phyloP scores from a whole-genome alignment of 2,797 vertebrate genomes.

The Ctenosaura bakeri region DNA sequence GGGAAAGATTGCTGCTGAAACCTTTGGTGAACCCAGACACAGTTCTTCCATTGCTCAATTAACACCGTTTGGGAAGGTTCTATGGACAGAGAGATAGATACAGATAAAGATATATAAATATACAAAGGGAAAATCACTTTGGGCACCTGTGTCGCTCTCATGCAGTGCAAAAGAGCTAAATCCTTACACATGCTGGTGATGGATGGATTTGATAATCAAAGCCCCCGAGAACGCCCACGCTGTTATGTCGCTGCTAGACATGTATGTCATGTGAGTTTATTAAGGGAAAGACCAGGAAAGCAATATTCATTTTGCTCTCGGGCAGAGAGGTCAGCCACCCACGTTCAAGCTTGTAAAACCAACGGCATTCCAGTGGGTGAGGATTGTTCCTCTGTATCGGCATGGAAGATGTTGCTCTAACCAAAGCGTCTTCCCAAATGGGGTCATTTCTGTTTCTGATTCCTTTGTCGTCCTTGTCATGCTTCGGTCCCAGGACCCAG shows the following conservation, averaged over 20 bases:
- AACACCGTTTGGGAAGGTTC: background rate
- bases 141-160: background rate
- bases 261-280: slow-evolving; percentile 46
- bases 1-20: background rate
- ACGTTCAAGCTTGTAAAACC: background rate
- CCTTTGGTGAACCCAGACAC: background rate
- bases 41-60: background rate
- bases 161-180: background rate
- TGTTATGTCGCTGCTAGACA: slow-evolving; percentile 33
- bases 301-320: slow-evolving; percentile 12
- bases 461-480: too few relatives aligned
- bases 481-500: too few relatives aligned
- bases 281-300: slow-evolving; percentile 31
- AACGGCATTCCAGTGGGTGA: too few relatives aligned
- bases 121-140: background rate
- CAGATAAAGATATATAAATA: background rate
- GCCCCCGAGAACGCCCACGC: slow-evolving; percentile 8
- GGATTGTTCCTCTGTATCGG: background rate
- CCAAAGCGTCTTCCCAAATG: too few relatives aligned
- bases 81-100: background rate
- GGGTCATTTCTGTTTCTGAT: too few relatives aligned
- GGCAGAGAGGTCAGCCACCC: background rate
- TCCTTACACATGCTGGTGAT: background rate
- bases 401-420: background rate
- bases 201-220: slow-evolving; percentile 41